These are phyloP conservation scores for Latrodectus hesperus DNA, from an alignment of 2,888 invertebrate genomes.

Conservation along the genomic window DNA sequence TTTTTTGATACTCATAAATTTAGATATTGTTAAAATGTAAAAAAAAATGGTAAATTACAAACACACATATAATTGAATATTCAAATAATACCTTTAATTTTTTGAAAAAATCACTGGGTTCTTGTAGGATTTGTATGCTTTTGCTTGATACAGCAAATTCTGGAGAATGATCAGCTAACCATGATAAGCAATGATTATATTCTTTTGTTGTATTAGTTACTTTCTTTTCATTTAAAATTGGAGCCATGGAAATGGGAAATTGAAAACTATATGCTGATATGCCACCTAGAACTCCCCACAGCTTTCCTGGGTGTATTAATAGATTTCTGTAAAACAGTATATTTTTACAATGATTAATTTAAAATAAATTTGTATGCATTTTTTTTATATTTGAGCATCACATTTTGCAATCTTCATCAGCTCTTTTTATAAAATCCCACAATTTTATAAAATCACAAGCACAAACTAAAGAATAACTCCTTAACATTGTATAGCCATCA, in stretches of 20 bases:
- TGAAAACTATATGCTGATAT: conserved; percentile 34
- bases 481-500: too few relatives aligned
- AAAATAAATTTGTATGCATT: too few relatives aligned
- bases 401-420: too few relatives aligned
- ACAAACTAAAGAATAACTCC: too few relatives aligned
- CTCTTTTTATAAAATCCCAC: too few relatives aligned
- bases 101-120: conserved; percentile 86
- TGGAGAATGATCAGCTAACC: conserved; percentile 64
- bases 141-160: conserved; percentile 58
- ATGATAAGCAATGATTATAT: conserved; percentile 25
- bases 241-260: conserved; percentile 29
- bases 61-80: too few relatives aligned
- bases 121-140: conserved; percentile 82
- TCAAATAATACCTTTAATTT: conserved; percentile 76
- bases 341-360: too few relatives aligned
- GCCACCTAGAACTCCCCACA: conserved; percentile 30
- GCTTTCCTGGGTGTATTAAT: not conserved
- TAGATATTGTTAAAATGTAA: too few relatives aligned
- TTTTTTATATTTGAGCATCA: too few relatives aligned
- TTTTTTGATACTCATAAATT: too few relatives aligned
- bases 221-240: conserved; percentile 25
- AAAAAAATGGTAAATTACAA: too few relatives aligned
- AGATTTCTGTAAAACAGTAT: conserved; percentile 19
- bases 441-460: too few relatives aligned
- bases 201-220: conserved; percentile 16